Conservation (phyloP, 2,888 invertebrate genomes). For the Cantharis rustica region DNA sequence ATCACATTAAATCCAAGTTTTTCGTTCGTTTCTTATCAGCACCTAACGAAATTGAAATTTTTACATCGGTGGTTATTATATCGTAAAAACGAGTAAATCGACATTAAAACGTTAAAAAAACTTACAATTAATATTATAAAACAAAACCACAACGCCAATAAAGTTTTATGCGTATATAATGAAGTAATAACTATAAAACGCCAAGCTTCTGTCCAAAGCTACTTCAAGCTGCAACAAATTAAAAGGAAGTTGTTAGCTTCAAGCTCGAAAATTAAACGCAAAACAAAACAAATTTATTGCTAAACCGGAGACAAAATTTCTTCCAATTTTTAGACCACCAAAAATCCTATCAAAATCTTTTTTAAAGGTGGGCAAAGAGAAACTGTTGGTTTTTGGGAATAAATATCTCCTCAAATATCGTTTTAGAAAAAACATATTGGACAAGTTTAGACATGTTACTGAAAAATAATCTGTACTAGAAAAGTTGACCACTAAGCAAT, state of each 20-base stretch:
- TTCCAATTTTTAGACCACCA: no score
- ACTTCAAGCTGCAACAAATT: not conserved
- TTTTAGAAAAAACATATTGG: no score
- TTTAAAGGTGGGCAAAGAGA: no score
- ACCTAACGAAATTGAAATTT: not conserved
- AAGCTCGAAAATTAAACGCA: not conserved
- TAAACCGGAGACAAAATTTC: not conserved
- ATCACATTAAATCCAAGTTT: not conserved
- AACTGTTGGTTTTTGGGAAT: no score
- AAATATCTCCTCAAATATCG: no score
- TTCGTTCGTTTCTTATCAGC: not conserved
- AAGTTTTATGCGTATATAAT: not conserved
- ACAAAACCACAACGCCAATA: not conserved
- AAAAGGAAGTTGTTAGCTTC: not conserved
- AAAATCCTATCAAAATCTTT: no score
- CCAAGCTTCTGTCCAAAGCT: not conserved
- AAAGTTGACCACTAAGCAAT: no score
- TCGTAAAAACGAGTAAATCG: not conserved
- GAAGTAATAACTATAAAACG: not conserved
- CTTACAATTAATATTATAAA: not conserved
- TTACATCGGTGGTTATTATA: not conserved
- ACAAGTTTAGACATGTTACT: no score
- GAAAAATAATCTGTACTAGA: no score
- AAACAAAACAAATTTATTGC: not conserved
- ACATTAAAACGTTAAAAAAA: not conserved